Evolutionary conservation across 64 coral and sea anemone genomes (phyloP).

Genomic region (Porites lutea): DNA sequence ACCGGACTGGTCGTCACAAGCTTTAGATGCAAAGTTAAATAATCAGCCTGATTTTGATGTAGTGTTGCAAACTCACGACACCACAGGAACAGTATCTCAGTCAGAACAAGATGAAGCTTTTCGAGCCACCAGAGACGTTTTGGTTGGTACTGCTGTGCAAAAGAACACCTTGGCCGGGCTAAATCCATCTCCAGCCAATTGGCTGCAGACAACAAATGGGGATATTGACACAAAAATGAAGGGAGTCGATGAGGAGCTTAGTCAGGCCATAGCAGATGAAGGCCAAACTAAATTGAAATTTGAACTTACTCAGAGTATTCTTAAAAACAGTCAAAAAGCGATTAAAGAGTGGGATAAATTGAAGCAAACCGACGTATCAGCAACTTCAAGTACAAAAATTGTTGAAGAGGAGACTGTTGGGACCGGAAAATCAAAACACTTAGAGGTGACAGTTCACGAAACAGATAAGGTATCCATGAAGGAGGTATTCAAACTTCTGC

Average conservation of each 20-base stretch:
- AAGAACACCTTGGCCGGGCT: not conserved
- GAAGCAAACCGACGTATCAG: not conserved
- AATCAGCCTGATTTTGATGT: constrained; percentile 17
- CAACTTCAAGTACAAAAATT: not conserved
- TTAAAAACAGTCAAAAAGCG: constrained; percentile 6
- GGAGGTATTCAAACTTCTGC: constrained; percentile 22
- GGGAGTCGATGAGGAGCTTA: not conserved
- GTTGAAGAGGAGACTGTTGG: constrained; percentile 12
- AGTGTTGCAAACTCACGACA: not conserved
- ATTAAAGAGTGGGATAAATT: constrained; percentile 11
- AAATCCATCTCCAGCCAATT: not conserved
- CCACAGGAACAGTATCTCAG: not conserved
- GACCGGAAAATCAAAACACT: constrained; percentile 2
- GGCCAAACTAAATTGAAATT: constrained; percentile 4
- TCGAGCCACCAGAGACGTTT: not conserved
- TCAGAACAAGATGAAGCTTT: not conserved
- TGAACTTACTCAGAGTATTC: constrained; percentile 20
- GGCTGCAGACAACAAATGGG: not conserved
- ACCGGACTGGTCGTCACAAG: not conserved
- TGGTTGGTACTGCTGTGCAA: constrained; percentile 11
- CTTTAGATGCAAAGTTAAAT: constrained; percentile 32
- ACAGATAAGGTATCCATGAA: constrained; percentile 7
- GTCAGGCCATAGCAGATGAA: not conserved
- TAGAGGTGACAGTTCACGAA: constrained; percentile 44
- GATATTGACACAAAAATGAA: constrained; percentile 14